phyloP scores from a whole-genome alignment of 1,140 invertebrate genomes.

The Cheumatopsyche charites region DNA sequence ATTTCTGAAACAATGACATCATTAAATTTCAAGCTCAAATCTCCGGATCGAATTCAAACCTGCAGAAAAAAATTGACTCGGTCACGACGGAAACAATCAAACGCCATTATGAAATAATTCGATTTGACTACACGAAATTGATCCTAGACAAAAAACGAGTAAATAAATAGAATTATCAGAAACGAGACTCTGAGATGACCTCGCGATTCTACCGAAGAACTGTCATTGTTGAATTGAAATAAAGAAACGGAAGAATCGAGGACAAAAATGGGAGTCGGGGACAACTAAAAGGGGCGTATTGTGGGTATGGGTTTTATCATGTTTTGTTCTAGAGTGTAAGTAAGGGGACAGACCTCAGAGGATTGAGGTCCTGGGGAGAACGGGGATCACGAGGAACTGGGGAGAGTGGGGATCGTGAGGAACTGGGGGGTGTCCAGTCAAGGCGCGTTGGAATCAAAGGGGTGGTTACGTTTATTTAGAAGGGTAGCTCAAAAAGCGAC shows the following conservation, averaged over 20 bases:
- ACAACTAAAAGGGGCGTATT: too few relatives aligned
- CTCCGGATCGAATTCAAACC: neutral
- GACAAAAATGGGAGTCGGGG: neutral
- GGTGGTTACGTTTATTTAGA: constrained; percentile 29
- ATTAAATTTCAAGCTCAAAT: constrained; percentile 9
- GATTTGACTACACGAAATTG: too few relatives aligned
- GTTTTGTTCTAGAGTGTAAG: neutral
- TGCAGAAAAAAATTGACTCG: too few relatives aligned
- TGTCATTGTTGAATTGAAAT: too few relatives aligned
- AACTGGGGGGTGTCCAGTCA: constrained; percentile 26
- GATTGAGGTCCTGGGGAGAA: neutral
- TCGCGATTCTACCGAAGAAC: too few relatives aligned
- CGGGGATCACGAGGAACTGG: neutral
- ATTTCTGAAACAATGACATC: neutral
- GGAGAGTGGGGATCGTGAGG: neutral
- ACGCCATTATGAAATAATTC: neutral
- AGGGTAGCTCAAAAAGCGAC: constrained; percentile 20
- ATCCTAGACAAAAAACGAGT: neutral
- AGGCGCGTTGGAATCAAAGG: constrained; percentile 27
- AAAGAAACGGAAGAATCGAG: neutral
- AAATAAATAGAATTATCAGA: neutral
- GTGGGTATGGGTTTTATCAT: neutral
- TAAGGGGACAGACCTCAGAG: neutral
- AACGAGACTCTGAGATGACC: neutral
- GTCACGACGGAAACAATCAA: neutral